Evolutionary conservation across 2,797 vertebrate genomes (phyloP).

Genomic region (Pelochelys cantorii): DNA sequence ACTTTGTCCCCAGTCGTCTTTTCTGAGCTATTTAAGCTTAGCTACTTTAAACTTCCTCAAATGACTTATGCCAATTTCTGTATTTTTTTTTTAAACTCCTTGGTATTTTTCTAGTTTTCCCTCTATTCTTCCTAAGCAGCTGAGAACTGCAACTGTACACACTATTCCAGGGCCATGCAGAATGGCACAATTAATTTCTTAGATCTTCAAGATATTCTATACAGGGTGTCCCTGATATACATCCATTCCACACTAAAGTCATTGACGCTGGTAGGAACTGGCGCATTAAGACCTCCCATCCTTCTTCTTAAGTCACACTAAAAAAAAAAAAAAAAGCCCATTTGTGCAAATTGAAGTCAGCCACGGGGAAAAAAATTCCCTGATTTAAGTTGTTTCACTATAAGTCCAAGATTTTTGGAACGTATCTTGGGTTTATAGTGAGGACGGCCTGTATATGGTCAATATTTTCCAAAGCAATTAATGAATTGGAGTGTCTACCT

Average conservation of each 20-base stretch:
- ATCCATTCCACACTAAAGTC: too few relatives aligned
- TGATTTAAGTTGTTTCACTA: too few relatives aligned
- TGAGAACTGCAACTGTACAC: not conserved
- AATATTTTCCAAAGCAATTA: not conserved
- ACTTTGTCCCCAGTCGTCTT: not conserved
- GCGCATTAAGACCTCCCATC: too few relatives aligned
- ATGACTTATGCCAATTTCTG: not conserved
- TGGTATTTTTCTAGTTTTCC: not conserved
- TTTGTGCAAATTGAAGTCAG: too few relatives aligned
- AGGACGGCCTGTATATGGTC: too few relatives aligned
- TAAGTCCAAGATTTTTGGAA: too few relatives aligned
- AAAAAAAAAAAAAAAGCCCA: too few relatives aligned
- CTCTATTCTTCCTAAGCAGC: not conserved
- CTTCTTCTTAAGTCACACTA: too few relatives aligned
- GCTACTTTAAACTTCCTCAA: not conserved
- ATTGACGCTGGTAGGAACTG: too few relatives aligned
- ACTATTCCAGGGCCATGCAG: not conserved
- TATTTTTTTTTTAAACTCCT: not conserved
- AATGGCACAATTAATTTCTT: not conserved
- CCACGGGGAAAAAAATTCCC: too few relatives aligned
- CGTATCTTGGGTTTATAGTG: too few relatives aligned
- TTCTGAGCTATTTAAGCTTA: not conserved
- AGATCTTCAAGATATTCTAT: not conserved
- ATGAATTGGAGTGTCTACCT: not conserved
- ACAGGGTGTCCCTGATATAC: too few relatives aligned